These are phyloP conservation scores for Macquaria australasica DNA, from an alignment of 2,113 vertebrate genomes.

Conservation along the genomic window DNA sequence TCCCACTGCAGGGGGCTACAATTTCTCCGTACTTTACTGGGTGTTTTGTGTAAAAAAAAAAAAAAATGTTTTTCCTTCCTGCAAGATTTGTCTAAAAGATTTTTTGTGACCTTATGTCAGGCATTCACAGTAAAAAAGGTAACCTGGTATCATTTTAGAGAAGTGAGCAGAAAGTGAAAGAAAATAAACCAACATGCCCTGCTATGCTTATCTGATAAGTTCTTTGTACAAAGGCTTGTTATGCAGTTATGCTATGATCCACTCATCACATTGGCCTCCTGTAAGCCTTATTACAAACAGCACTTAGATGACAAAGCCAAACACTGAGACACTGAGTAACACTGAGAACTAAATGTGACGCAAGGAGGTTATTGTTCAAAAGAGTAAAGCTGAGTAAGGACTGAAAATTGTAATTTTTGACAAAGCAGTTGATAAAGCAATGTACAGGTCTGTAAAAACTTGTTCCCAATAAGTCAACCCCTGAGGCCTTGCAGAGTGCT, in stretches of 20 bases:
- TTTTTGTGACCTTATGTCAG: background rate
- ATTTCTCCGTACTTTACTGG: too few species aligned
- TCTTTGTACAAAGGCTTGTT: slow-evolving; percentile 10
- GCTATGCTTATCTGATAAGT: background rate
- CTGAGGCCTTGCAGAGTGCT: slow-evolving; percentile 37
- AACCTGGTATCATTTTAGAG: slow-evolving; percentile 10
- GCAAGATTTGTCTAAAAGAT: too few species aligned
- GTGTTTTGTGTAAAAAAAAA: too few species aligned
- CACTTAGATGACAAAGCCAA: background rate
- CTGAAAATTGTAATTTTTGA: background rate
- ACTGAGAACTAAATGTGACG: background rate
- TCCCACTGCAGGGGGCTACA: too few species aligned
- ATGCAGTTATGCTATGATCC: slow-evolving; percentile 37
- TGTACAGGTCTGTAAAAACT: slow-evolving; percentile 56
- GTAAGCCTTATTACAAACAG: slow-evolving; percentile 28
- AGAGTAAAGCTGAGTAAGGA: background rate
- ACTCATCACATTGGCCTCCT: slow-evolving; percentile 19
- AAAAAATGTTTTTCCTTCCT: too few species aligned
- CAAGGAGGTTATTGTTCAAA: slow-evolving; percentile 5
- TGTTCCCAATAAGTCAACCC: slow-evolving; percentile 18
- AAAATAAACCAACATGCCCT: background rate
- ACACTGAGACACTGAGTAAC: background rate
- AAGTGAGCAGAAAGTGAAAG: slow-evolving; percentile 20
- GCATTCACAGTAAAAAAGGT: slow-evolving; percentile 22
- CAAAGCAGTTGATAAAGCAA: slow-evolving; percentile 25